These are phyloP conservation scores for Rhea americana DNA, from an alignment of 2,113 vertebrate species.

Conservation along the genomic window DNA sequence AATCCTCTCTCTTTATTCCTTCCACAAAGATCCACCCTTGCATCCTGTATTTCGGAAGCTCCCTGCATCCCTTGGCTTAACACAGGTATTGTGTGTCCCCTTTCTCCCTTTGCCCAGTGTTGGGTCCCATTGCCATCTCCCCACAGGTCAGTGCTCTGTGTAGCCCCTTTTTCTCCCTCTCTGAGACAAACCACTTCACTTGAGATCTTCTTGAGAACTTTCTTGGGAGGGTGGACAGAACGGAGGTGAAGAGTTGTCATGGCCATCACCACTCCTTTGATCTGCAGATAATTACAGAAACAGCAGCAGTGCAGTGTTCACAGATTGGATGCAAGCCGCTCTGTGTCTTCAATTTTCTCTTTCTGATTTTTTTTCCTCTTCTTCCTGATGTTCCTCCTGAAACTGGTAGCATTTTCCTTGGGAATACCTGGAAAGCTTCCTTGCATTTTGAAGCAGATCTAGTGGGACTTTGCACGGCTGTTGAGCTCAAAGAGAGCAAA, in stretches of 20 bases:
- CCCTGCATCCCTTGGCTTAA: not conserved
- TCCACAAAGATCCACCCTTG: not conserved
- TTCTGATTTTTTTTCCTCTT: not conserved
- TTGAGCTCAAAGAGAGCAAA: not conserved
- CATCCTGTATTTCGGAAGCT: not conserved
- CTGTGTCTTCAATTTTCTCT: not conserved
- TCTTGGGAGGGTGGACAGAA: not conserved
- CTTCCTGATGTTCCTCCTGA: not conserved
- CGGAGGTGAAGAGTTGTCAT: not conserved
- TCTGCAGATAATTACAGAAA: not conserved
- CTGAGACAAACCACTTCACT: not conserved
- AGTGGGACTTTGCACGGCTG: not conserved
- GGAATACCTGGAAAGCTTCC: not conserved
- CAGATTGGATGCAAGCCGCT: not conserved
- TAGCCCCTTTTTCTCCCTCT: not conserved
- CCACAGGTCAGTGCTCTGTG: not conserved
- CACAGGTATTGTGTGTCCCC: not conserved
- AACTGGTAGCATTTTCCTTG: not conserved
- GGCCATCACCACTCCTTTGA: not conserved
- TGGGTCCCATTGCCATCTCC: not conserved
- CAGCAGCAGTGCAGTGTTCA: not conserved
- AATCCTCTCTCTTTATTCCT: not conserved
- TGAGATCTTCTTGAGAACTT: not conserved
- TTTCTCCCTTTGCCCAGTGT: not conserved
- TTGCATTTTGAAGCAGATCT: not conserved